phyloP scores from a whole-genome alignment of 2,113 vertebrate species.

The Harpagus bidentatus region DNA sequence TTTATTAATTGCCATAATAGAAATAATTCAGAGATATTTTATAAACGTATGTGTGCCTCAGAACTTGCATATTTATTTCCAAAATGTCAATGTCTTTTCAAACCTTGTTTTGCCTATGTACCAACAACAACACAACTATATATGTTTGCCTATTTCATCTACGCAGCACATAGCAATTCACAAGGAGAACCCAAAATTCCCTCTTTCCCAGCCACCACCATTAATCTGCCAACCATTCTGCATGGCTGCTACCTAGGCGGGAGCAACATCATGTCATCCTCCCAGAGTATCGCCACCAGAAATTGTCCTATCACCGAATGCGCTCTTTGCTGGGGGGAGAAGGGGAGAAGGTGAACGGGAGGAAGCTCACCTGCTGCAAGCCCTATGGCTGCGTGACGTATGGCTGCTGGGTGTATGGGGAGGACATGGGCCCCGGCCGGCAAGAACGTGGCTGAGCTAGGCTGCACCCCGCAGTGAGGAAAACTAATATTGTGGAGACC shows the following conservation, averaged over 20 bases:
- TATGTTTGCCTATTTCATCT: neutral
- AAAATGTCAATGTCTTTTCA: neutral
- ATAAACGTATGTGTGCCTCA: neutral
- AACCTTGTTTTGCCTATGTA: neutral
- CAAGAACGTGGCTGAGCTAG: accelerated
- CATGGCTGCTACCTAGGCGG: accelerated
- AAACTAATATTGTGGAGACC: neutral
- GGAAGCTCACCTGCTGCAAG: neutral
- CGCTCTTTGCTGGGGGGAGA: neutral
- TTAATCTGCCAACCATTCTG: neutral
- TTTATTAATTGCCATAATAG: neutral
- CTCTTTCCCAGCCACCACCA: neutral
- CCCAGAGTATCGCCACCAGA: neutral
- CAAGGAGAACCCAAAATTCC: neutral
- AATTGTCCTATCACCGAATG: accelerated
- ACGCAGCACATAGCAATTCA: neutral
- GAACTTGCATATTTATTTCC: neutral
- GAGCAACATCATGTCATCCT: neutral
- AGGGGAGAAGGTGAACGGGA: neutral
- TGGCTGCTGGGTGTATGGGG: neutral
- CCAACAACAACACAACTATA: neutral
- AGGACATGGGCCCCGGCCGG: too few species aligned
- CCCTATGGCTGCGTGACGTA: accelerated
- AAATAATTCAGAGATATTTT: neutral
- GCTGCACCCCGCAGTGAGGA: accelerated